Conservation (phyloP, 1,140 invertebrate genomes). For the Pteromalus puparum region DNA sequence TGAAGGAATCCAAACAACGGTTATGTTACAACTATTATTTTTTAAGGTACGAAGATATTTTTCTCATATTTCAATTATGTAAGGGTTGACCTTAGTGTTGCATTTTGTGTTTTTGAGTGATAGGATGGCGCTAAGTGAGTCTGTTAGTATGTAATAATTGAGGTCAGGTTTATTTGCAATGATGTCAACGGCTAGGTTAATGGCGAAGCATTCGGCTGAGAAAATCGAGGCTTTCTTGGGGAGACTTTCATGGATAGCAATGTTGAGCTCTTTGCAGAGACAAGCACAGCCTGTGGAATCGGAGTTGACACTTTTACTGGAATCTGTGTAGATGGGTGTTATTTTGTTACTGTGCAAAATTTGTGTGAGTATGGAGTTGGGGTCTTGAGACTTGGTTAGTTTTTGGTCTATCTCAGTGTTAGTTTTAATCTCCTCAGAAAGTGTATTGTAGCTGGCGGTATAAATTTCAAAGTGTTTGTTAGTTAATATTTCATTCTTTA, state of each 20-base stretch:
- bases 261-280: background rate
- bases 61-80: background rate
- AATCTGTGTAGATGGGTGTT: constrained; percentile 5
- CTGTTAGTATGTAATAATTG: constrained; percentile 11
- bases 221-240: background rate
- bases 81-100: background rate
- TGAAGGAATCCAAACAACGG: too few relatives aligned
- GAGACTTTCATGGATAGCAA: background rate
- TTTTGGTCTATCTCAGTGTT: background rate
- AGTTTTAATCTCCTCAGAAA: background rate
- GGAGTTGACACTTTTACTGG: background rate
- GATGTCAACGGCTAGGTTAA: constrained; percentile 13
- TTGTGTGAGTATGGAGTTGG: background rate
- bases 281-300: background rate
- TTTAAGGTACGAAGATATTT: too few relatives aligned
- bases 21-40: too few relatives aligned
- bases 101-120: background rate
- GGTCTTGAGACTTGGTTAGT: background rate
- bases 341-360: background rate
- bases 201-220: constrained; percentile 25
- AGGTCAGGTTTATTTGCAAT: background rate
- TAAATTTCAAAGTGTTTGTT: background rate
- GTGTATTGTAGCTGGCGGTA: background rate
- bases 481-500: background rate
- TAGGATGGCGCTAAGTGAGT: background rate